Evolutionary conservation across 2,113 vertebrate species (phyloP), one percentile per base, ranked within the genome.

Genomic region (Alces alces): DNA sequence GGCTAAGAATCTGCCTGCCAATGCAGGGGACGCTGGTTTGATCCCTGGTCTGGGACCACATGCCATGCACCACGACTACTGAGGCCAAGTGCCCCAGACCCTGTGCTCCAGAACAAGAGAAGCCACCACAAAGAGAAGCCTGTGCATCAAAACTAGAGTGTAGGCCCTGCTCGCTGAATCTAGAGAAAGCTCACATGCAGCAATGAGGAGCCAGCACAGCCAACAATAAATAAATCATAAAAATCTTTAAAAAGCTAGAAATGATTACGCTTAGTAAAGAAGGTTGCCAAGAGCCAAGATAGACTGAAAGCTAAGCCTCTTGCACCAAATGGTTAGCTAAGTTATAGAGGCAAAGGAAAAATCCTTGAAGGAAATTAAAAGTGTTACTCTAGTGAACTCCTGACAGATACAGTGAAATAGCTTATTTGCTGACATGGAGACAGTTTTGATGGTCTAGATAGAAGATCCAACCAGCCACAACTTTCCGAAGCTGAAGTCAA

Each of bases 51-150:
- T 76, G 36, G 36, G 15, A 76, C 11, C 70, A 39, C 19, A 39
- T 23, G 66, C n/a, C 0, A 0, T 39, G 19, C 9, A 21, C n/a
- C 33, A 76, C 0, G 0, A 25, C 36, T 43, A 7, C 0, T 43
- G 70, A 76, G 70, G 70, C 36, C 36, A 43, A 39, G 36, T 27
- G 70, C 36, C 70, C 70, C 6, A 1, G 70, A 76, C 23, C 36
- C 70, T 27, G 23, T 43, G 36, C 70, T 43, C 70, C 36, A 7
- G 36, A 27, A 73, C 66, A 25, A 43, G 36, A 76, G 36, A 76
- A 27, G 70, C 23, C 36, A 27, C 36, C 36, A 14, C 23, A 43
- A 14, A 43, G 25, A 43, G 70, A 43, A 2, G 36, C 23, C 36
- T 43, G 0, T 43, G 70, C 36, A 14, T 76, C 0, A 3, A 14